These are phyloP conservation scores for Lingula anatina DNA, from an alignment of 2,888 invertebrate genomes.

Conservation along the genomic window DNA sequence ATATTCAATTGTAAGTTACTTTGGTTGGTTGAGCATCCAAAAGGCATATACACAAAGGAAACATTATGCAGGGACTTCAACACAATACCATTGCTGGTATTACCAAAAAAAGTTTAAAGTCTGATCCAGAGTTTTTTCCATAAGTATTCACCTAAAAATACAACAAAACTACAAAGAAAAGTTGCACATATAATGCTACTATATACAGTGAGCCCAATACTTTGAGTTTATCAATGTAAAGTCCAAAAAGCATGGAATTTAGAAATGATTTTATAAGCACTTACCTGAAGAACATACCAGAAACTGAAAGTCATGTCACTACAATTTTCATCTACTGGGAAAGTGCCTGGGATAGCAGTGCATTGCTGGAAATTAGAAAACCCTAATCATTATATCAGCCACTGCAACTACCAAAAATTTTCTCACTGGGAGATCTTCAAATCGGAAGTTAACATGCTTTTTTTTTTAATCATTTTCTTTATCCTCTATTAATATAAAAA, in stretches of 20 bases:
- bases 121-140: background rate
- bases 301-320: slow-evolving; percentile 83
- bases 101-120: background rate
- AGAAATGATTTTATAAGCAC: no score
- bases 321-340: slow-evolving; percentile 81
- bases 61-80: background rate
- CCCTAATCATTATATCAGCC: slow-evolving; percentile 2
- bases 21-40: background rate
- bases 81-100: background rate
- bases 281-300: slow-evolving; percentile 85
- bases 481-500: no score
- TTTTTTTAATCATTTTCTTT: no score
- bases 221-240: no score
- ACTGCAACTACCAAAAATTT: no score
- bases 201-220: no score
- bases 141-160: slow-evolving; percentile 12
- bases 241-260: no score
- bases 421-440: no score
- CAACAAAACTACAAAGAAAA: background rate
- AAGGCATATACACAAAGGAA: background rate
- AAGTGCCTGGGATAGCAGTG: slow-evolving; percentile 75
- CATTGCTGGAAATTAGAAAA: slow-evolving; percentile 57
- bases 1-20: background rate
- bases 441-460: no score
- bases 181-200: no score